These are phyloP conservation scores for Pterois miles DNA, from an alignment of 2,797 vertebrate genomes.

Conservation along the genomic window DNA sequence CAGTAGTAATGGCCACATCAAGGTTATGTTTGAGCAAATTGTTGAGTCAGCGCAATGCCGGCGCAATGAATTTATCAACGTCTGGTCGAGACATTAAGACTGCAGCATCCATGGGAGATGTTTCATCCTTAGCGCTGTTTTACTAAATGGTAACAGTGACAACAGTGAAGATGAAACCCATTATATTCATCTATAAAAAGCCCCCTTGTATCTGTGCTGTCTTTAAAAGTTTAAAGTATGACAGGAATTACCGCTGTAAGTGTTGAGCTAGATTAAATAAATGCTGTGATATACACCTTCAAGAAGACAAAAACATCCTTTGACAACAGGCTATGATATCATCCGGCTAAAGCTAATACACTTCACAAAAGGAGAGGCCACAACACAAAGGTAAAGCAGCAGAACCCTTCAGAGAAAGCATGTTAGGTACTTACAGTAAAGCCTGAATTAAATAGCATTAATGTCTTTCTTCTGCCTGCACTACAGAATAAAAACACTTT, in stretches of 20 bases:
- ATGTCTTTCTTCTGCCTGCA: conserved; percentile 2
- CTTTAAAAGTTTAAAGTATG: not conserved
- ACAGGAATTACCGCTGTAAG: not conserved
- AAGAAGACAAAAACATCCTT: not conserved
- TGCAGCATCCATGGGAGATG: not conserved
- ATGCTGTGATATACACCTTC: not conserved
- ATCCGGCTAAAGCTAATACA: not conserved
- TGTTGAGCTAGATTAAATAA: not conserved
- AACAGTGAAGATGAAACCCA: not conserved
- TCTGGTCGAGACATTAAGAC: conserved; percentile 3
- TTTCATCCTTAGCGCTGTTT: not conserved
- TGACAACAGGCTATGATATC: not conserved
- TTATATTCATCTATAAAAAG: not conserved
- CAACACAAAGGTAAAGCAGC: not conserved
- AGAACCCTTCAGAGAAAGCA: conserved; percentile 20
- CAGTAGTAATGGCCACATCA: not conserved
- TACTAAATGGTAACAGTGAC: not conserved
- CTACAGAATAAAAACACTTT: not conserved
- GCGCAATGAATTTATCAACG: not conserved
- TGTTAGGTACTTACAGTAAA: conserved; percentile 25
- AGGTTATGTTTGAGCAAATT: not conserved
- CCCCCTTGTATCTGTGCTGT: not conserved
- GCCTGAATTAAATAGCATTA: conserved; percentile 11
- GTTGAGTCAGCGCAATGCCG: conserved; percentile 22
- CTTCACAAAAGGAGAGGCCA: not conserved